Evolutionary conservation across 2,888 invertebrate species (phyloP), one percentile per base, ranked within the genome.

Genomic region (Conops quadrifasciatus): DNA sequence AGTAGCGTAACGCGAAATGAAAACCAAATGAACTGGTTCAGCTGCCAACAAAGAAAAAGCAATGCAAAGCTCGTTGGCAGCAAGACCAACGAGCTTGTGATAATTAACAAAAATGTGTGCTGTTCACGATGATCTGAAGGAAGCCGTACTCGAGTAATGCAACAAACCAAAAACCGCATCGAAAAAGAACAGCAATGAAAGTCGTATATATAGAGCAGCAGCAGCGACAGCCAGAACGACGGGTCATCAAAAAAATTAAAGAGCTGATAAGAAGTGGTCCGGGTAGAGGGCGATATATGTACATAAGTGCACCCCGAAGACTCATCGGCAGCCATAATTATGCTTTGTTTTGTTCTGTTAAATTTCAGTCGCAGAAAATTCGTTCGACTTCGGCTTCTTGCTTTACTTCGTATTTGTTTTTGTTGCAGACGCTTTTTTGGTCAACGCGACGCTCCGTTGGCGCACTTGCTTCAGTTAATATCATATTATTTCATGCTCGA

Each of bases 61-160:
- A 73, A 72, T 71, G 60, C 62, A 19, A 63, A 53, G 45, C 63
- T 45, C 73, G 72, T 73, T 76, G 77, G 75, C 79, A 78, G 76
- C 78, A 78, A 77, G 80, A 80, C n/a, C n/a, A n/a, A 80, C 80
- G 77, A 79, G 81, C 80, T 81, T 78, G 79, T 77, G 77, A 79
- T 82, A 82, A 82, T 82, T 82, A 82, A 80, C 77, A 73, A 76
- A 71, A 67, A 73, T 65, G 59, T 59, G n/a, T 51, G 58, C 24
- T 58, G 30, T 51, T 63, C 63, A 47, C 1, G 21, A 43, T 21
- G 24, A 4, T 11, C 45, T 15, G 47, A 15, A 13, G 2, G 26
- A 9, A 24, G 26, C n/a, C 1, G 21, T 11, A 16, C 13, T 24
- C 4, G 26, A 24, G 47, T 19, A 45, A 56, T 26, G 15, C 26